Percentiles rank a stretch among this genome's conserved stretches.
Conservation (phyloP, 2,888 invertebrate genomes). For the Heliconius hortense region DNA sequence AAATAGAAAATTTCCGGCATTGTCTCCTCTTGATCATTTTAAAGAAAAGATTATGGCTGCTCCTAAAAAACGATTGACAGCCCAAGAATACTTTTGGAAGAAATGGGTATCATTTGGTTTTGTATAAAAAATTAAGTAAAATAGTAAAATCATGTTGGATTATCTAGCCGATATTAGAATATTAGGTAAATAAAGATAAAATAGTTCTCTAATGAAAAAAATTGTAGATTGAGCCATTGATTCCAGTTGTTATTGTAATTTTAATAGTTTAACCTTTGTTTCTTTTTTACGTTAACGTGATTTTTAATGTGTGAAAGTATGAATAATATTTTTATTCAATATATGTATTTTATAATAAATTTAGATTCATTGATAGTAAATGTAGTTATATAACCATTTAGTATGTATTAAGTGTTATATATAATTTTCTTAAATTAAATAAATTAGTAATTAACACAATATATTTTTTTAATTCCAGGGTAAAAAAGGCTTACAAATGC, state of each 20-base stretch:
- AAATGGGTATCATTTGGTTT: constrained; percentile 65
- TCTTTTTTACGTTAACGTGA: background rate
- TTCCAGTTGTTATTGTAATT: background rate
- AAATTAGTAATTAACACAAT: constrained; percentile 1
- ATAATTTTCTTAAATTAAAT: background rate
- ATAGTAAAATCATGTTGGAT: background rate
- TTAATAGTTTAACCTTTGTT: background rate
- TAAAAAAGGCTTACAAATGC: constrained; percentile 90
- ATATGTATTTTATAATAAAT: too few species aligned
- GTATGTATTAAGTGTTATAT: background rate
- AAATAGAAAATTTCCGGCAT: constrained; percentile 59
- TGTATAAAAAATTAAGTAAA: constrained; percentile 1
- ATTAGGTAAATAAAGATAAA: background rate
- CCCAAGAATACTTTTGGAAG: constrained; percentile 74
- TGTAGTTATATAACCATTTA: background rate
- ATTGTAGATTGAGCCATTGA: background rate
- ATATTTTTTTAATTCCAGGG: constrained; percentile 73
- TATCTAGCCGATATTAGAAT: background rate
- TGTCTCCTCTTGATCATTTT: constrained; percentile 58
- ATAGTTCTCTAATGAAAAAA: background rate
- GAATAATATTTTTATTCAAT: too few species aligned
- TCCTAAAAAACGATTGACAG: constrained; percentile 67
- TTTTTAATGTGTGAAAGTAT: background rate
- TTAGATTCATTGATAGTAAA: background rate
- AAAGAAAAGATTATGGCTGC: constrained; percentile 62